Conservation (phyloP, 2,113 vertebrate species). For the Gopherus flavomarginatus region DNA sequence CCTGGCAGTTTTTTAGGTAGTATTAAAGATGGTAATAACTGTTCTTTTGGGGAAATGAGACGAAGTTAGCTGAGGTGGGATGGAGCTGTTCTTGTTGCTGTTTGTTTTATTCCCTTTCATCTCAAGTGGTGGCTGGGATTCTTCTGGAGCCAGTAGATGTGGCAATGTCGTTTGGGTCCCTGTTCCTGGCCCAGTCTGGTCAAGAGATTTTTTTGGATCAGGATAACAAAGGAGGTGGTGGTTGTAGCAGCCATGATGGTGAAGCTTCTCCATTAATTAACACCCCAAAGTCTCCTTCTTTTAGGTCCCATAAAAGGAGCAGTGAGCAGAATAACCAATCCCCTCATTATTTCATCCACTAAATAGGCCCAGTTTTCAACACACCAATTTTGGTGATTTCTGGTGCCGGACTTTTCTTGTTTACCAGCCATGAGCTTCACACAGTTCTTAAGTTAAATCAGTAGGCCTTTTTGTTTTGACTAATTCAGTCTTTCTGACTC, state of each 20-base stretch:
- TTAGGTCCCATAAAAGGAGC: neutral
- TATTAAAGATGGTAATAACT: neutral
- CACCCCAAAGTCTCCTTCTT: neutral
- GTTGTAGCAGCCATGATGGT: neutral
- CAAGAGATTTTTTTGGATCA: neutral
- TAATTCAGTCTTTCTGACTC: too few relatives aligned
- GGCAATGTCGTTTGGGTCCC: neutral
- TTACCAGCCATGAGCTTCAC: neutral
- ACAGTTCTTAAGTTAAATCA: neutral
- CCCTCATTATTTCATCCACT: neutral
- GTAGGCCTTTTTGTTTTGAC: too few relatives aligned
- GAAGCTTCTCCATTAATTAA: neutral
- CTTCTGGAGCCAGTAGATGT: too few relatives aligned
- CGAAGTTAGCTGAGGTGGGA: neutral
- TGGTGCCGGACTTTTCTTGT: neutral
- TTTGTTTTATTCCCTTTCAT: neutral
- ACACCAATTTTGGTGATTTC: neutral
- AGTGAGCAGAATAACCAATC: neutral
- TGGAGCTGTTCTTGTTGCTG: neutral
- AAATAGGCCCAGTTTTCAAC: neutral
- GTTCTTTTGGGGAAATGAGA: neutral
- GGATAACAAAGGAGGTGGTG: neutral
- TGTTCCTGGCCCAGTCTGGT: neutral
- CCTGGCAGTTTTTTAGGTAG: neutral
- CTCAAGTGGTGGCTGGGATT: too few relatives aligned